phyloP scores from a whole-genome alignment of 2,888 invertebrate species.

The Embidobia sp. region DNA sequence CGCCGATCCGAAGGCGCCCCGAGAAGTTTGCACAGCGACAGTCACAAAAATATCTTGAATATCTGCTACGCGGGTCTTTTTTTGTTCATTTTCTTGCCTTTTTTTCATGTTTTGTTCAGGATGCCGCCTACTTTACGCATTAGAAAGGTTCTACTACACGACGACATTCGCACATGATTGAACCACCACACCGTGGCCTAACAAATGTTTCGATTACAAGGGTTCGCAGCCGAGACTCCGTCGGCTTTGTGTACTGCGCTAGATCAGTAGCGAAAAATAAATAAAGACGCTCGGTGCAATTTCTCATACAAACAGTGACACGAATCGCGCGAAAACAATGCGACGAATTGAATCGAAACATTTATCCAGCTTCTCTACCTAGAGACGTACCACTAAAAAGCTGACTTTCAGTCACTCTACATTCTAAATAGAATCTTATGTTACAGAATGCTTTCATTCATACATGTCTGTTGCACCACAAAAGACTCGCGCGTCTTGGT shows the following conservation, averaged over 20 bases:
- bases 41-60: constrained; percentile 79
- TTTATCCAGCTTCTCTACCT: constrained; percentile 8
- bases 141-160: constrained; percentile 54
- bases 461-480: constrained; percentile 65
- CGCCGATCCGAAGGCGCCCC: constrained; percentile 47
- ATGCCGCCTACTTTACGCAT: constrained; percentile 50
- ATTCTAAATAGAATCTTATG: constrained; percentile 74
- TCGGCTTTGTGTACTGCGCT: neutral
- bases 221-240: neutral
- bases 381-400: constrained; percentile 52
- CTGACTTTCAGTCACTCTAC: constrained; percentile 52
- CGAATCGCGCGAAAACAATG: neutral
- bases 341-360: constrained; percentile 29
- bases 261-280: constrained; percentile 29
- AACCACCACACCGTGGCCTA: constrained; percentile 2
- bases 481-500: constrained; percentile 63
- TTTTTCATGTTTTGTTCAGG: constrained; percentile 58
- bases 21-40: constrained; percentile 69
- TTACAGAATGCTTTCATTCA: constrained; percentile 75
- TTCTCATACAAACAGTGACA: constrained; percentile 5
- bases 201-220: constrained; percentile 24
- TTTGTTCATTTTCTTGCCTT: constrained; percentile 46
- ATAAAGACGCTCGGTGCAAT: constrained; percentile 30
- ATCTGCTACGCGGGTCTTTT: constrained; percentile 65
- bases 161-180: constrained; percentile 49